Evolutionary conservation across 2,797 vertebrate species (phyloP), one percentile per base, ranked within the genome.

Genomic region (Sorex maritimensis): DNA sequence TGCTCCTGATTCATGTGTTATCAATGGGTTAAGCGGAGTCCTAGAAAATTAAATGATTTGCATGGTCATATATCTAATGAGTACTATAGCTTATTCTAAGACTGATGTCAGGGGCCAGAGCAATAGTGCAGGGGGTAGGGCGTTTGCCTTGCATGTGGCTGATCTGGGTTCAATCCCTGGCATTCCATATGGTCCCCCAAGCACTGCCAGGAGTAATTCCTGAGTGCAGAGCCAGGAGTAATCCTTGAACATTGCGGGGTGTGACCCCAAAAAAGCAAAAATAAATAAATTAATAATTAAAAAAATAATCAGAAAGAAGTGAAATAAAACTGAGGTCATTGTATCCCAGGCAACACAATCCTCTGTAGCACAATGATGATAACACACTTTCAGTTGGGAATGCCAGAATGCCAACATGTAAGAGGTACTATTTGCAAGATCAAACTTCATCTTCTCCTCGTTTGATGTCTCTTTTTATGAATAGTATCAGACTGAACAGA

Each of bases 401-500:
- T 11, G 17, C 6, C 8, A 67, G 14, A 5, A 26, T 28, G 34
- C 61, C 58, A 10, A 21, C 65, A 21, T 11, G 28, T 28, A 24
- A 90, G 52, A 79, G 11, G 46, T 71, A 78, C 24, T 69, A 26
- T 73, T 94, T 9, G 71, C 78, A 81, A 77, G 41, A 26, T 52
- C 68, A 80, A 58, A 79, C 69, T 44, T 63, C 44, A 82, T 67
- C 78, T 88, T 85, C 30, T 49, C 26, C 49, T 67, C 71, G 4
- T 79, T 46, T 83, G 24, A 0, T 28, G 14, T 79, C 52, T 87
- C 21, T 6, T 65, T 68, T 74, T 67, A 81, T 41, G 61, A 83
- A 81, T 65, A 80, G 72, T 28, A 4, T 61, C 75, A 44, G 11
- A 38, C 1, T 46, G 15, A 75, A 71, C 24, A 88, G 65, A 84